Conservation (phyloP, 2,797 vertebrate genomes). For the Sphenopsis melanotis region DNA sequence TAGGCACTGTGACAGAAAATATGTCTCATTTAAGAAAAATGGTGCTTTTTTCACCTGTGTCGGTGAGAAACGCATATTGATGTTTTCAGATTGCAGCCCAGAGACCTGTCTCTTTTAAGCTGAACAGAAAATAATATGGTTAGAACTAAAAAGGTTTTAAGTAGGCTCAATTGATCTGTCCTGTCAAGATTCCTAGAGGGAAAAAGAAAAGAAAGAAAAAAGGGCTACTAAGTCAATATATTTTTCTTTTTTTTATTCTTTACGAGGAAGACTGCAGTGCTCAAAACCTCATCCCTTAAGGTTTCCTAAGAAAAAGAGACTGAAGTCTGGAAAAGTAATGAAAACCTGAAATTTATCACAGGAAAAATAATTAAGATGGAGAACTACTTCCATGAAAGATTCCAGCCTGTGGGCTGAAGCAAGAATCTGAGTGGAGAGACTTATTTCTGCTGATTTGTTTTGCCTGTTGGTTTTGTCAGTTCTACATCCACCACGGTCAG, state of each 20-base stretch:
- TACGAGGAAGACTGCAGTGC: neutral
- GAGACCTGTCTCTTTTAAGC: neutral
- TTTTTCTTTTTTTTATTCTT: accelerated
- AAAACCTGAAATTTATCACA: neutral
- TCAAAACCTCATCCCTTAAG: neutral
- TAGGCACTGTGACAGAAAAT: neutral
- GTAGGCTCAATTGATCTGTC: neutral
- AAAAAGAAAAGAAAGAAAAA: neutral
- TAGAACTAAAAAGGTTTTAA: slow-evolving; percentile 12
- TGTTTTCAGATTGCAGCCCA: neutral
- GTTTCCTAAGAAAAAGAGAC: neutral
- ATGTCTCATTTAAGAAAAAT: neutral
- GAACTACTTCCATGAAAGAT: neutral
- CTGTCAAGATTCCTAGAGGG: neutral
- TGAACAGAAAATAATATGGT: neutral
- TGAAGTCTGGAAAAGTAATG: neutral
- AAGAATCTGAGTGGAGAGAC: neutral
- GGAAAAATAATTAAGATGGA: neutral
- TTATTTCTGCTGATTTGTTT: neutral
- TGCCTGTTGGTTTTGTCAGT: neutral
- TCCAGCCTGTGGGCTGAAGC: neutral
- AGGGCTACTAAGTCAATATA: neutral
- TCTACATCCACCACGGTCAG: neutral
- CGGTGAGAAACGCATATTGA: neutral
- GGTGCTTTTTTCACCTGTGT: neutral